Evolutionary conservation across 2,113 vertebrate species (phyloP).

Genomic region (Anhinga anhinga): DNA sequence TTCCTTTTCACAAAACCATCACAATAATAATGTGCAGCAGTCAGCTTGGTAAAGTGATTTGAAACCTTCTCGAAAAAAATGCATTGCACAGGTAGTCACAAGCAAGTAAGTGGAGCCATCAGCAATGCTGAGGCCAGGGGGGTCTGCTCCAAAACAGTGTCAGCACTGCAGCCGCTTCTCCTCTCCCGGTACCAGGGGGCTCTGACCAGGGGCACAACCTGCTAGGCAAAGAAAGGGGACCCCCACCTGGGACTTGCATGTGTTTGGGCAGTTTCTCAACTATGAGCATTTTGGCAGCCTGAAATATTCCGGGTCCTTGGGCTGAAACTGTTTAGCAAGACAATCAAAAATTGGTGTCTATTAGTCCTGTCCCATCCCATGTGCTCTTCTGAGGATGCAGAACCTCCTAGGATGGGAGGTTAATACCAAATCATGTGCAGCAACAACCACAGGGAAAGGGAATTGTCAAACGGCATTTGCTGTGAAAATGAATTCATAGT

Average conservation of each 20-base stretch:
- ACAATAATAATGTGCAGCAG: neutral
- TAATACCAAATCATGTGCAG: neutral
- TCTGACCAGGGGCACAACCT: neutral
- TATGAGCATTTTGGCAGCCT: neutral
- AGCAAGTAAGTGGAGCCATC: neutral
- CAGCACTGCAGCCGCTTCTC: neutral
- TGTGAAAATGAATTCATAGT: neutral
- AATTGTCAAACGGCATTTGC: neutral
- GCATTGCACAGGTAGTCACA: neutral
- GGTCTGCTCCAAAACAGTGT: neutral
- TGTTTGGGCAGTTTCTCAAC: neutral
- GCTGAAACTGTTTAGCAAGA: neutral
- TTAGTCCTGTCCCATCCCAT: neutral
- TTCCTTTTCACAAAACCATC: neutral
- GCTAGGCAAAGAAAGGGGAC: neutral
- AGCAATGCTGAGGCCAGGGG: fast-evolving
- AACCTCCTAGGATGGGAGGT: neutral
- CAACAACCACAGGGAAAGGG: neutral
- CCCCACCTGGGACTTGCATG: neutral
- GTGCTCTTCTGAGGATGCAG: neutral
- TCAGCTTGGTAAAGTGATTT: neutral
- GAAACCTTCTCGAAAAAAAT: neutral
- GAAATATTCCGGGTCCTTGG: neutral
- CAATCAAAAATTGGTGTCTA: neutral
- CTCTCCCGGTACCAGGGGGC: neutral